These are phyloP conservation scores for Diachasma alloeum DNA, from an alignment of 1,140 invertebrate species.

Conservation along the genomic window DNA sequence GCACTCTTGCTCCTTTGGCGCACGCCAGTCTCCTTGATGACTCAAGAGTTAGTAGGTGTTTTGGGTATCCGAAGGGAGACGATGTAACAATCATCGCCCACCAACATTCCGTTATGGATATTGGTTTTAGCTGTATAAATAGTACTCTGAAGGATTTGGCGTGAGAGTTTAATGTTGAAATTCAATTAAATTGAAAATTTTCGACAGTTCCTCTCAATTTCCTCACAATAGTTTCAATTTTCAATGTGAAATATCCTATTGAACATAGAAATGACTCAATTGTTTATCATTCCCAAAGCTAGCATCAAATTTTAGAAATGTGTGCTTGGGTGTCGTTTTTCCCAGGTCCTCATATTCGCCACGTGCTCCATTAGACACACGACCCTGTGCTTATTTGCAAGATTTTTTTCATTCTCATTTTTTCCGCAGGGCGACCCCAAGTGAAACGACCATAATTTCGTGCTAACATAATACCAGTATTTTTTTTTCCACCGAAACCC, in stretches of 20 bases:
- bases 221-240: too few species aligned
- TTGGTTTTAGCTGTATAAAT: too few species aligned
- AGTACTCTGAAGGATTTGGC: too few species aligned
- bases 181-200: too few species aligned
- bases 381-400: not conserved
- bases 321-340: not conserved
- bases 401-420: not conserved
- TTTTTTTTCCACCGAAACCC: conserved; percentile 1
- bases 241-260: not conserved
- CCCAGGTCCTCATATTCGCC: conserved; percentile 36
- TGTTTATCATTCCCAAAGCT: not conserved
- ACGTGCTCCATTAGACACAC: conserved; percentile 38
- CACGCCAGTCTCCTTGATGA: not conserved
- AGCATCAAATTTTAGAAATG: not conserved
- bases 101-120: too few species aligned
- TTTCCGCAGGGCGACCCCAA: not conserved
- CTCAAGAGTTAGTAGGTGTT: not conserved
- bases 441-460: not conserved
- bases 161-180: too few species aligned
- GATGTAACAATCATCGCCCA: too few species aligned
- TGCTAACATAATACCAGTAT: not conserved
- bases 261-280: not conserved
- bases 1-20: not conserved
- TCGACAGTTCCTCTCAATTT: too few species aligned
- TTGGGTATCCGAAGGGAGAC: too few species aligned